A percentile compares a stretch with the other conserved stretches of the same genome.
phyloP scores from a whole-genome alignment of 2,797 vertebrate species.

The Mycteria americana region DNA sequence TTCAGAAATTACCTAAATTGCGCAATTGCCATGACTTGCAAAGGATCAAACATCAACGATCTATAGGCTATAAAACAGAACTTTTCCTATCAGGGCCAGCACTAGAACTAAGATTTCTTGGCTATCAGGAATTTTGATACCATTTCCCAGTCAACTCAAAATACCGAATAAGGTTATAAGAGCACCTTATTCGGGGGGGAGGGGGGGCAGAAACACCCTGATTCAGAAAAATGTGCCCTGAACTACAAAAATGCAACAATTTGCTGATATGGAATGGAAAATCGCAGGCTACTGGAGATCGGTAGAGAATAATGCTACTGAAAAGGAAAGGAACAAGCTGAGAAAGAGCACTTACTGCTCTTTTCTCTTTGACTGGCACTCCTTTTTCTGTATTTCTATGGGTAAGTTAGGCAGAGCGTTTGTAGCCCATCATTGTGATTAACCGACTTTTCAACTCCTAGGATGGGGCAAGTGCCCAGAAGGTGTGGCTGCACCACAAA shows the following conservation, averaged over 20 bases:
- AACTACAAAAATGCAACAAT: neutral
- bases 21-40: neutral
- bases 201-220: neutral
- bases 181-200: neutral
- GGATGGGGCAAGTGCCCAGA: neutral
- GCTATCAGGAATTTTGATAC: neutral
- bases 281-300: neutral
- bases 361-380: neutral
- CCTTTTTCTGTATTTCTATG: neutral
- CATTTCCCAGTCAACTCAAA: neutral
- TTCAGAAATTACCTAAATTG: neutral
- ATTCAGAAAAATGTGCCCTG: neutral
- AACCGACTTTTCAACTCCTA: neutral
- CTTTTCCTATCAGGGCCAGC: neutral
- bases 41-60: neutral
- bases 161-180: neutral
- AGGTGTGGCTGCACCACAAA: neutral
- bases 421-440: neutral
- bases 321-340: neutral
- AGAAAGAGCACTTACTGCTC: neutral
- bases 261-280: neutral
- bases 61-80: neutral
- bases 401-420: neutral
- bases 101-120: neutral
- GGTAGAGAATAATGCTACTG: neutral